Evolutionary conservation across 2,113 vertebrate genomes (phyloP).

Genomic region (Spea bombifrons): DNA sequence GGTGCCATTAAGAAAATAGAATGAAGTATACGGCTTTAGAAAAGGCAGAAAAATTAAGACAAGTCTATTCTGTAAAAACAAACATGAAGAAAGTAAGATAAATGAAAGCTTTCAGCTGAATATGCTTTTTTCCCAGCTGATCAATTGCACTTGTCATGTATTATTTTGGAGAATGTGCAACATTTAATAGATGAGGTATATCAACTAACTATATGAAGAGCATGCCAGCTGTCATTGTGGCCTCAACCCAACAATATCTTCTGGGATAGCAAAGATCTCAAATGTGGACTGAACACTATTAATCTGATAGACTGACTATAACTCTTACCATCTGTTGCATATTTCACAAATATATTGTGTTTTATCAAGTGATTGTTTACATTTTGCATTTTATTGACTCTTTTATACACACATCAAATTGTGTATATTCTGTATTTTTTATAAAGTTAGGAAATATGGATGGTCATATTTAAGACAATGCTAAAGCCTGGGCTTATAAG

Average conservation of each 20-base stretch:
- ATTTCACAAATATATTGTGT: conserved; percentile 69
- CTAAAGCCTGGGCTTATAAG: background rate
- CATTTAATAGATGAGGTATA: conserved; percentile 78
- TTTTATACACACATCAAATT: conserved; percentile 15
- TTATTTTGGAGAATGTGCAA: conserved; percentile 70
- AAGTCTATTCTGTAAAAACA: conserved; percentile 18
- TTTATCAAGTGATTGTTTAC: conserved; percentile 57
- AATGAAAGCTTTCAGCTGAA: conserved; percentile 60
- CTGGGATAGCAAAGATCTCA: conserved; percentile 66
- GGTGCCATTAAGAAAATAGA: background rate
- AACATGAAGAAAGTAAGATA: conserved; percentile 46
- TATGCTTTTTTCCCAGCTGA: conserved; percentile 69
- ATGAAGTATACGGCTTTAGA: background rate
- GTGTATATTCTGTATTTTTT: background rate
- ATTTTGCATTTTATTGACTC: conserved; percentile 19
- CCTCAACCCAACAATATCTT: conserved; percentile 67
- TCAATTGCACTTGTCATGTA: conserved; percentile 72
- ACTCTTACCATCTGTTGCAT: conserved; percentile 71
- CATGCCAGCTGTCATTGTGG: conserved; percentile 74
- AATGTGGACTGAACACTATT: conserved; percentile 66
- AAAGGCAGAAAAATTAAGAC: conserved; percentile 14
- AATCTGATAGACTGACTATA: conserved; percentile 70
- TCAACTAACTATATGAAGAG: conserved; percentile 72
- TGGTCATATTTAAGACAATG: background rate
- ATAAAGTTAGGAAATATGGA: background rate